Conservation (phyloP, 1,140 invertebrate species). For the Eulimnadia texana region DNA sequence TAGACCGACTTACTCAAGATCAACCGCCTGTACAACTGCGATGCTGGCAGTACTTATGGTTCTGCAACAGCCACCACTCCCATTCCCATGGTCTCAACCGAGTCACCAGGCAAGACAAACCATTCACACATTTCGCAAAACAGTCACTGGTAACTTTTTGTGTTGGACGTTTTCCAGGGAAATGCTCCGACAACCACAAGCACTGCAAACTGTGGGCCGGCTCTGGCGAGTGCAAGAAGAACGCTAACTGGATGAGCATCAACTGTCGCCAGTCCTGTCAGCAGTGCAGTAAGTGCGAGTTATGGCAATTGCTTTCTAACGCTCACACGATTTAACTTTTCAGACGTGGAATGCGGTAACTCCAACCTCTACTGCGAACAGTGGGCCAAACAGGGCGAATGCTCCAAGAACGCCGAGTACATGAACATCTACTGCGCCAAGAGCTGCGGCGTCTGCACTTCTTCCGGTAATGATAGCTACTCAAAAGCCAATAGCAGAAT, state of each 20-base stretch:
- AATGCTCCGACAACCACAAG: constrained; percentile 22
- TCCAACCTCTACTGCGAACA: constrained; percentile 22
- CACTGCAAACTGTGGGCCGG: constrained; percentile 21
- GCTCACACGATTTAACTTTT: too few species aligned
- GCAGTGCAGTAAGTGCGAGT: constrained; percentile 29
- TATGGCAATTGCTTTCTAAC: too few species aligned
- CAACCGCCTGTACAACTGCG: constrained; percentile 22
- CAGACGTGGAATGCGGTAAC: constrained; percentile 22
- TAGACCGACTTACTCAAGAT: constrained; percentile 23
- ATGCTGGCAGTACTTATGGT: neutral
- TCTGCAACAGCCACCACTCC: constrained; percentile 4
- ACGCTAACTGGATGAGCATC: constrained; percentile 26
- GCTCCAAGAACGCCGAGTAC: constrained; percentile 22
- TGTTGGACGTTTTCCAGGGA: neutral
- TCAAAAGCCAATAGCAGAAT: neutral
- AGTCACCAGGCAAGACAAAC: constrained; percentile 7
- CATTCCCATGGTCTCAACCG: constrained; percentile 11
- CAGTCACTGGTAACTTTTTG: neutral
- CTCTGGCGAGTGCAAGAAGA: constrained; percentile 17
- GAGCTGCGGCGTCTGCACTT: constrained; percentile 20
- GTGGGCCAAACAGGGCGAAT: constrained; percentile 25
- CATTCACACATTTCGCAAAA: neutral
- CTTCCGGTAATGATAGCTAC: constrained; percentile 12
- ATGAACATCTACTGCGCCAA: constrained; percentile 22
- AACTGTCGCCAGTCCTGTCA: constrained; percentile 29